These are phyloP conservation scores for Malurus elegans DNA, from an alignment of 2,113 vertebrate species.

Conservation along the genomic window DNA sequence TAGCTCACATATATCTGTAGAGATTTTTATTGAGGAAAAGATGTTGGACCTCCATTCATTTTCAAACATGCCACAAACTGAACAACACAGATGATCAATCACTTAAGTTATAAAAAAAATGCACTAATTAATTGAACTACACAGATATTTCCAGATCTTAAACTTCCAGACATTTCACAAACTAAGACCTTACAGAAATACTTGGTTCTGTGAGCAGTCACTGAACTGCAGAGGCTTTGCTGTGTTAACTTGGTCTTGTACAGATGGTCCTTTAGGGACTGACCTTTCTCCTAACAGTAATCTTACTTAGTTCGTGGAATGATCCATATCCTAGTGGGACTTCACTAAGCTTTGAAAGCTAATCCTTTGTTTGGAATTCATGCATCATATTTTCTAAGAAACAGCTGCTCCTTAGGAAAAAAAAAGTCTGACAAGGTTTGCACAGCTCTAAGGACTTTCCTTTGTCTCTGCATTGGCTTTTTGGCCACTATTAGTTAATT, in stretches of 20 bases:
- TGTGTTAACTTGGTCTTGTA: not conserved
- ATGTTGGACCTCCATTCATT: not conserved
- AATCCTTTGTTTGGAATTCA: not conserved
- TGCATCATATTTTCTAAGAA: not conserved
- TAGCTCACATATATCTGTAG: not conserved
- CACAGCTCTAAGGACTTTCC: not conserved
- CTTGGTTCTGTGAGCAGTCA: not conserved
- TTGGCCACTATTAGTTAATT: not conserved
- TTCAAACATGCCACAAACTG: not conserved
- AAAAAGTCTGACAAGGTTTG: not conserved
- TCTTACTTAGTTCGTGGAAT: not conserved
- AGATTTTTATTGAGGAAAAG: not conserved
- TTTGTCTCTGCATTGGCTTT: not conserved
- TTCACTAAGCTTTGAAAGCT: not conserved
- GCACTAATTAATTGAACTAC: not conserved
- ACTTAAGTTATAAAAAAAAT: not conserved
- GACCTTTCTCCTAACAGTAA: not conserved
- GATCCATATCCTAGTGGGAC: not conserved
- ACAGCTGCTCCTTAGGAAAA: not conserved
- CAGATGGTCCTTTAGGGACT: not conserved
- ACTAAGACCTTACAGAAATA: not conserved
- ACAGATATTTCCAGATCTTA: not conserved
- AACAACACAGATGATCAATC: not conserved
- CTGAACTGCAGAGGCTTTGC: not conserved
- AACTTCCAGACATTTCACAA: not conserved